Evolutionary conservation across 92 coral and sea anemone species (phyloP), one percentile per base, ranked within the genome.

Genomic region (Porites lobata): DNA sequence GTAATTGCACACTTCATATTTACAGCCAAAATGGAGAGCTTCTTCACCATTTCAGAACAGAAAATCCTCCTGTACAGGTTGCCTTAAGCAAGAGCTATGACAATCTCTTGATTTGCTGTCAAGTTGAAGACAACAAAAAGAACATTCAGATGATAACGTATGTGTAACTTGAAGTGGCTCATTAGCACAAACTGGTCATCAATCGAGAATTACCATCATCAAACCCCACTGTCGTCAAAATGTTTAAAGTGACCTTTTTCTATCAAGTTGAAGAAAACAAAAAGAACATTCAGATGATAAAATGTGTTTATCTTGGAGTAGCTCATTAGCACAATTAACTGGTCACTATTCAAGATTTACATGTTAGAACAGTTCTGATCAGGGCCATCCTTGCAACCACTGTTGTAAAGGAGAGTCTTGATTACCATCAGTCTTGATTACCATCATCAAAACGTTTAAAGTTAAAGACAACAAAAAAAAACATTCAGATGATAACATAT

Each of bases 71-170:
- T 5, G 26, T 50, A 38, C 76, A 78, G 15, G 58, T 85, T 14
- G 84, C 89, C 22, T 70, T 85, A 15, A 56, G 84, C 19, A 77
- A 85, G 69, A 53, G 67, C 58, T 65, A 29, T 29, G 56, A 77
- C 56, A 85, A 26, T 9, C 50, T 85, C 6, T 54, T 85, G 54
- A 68, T 85, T 65, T 85, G 82, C 74, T 56, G 69, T 69, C 59
- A 77, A 50, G 47, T 50, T 9, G 89, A 58, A 14, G 32, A 85
- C 67, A 52, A 21, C n/a, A 76, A 22, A 29, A 78, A 68, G 53
- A 68, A 66, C 58, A 57, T 85, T 52, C 78, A 85, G 82, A 76
- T 85, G 66, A 15, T 85, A 22, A 76, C 89, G 2, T 85, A 76
- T 47, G 20, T 21, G 1, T 65, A 32, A 65, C 32, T 11, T 15